These are phyloP conservation scores for Balaeniceps rex DNA, from an alignment of 2,113 vertebrate species.

Conservation along the genomic window DNA sequence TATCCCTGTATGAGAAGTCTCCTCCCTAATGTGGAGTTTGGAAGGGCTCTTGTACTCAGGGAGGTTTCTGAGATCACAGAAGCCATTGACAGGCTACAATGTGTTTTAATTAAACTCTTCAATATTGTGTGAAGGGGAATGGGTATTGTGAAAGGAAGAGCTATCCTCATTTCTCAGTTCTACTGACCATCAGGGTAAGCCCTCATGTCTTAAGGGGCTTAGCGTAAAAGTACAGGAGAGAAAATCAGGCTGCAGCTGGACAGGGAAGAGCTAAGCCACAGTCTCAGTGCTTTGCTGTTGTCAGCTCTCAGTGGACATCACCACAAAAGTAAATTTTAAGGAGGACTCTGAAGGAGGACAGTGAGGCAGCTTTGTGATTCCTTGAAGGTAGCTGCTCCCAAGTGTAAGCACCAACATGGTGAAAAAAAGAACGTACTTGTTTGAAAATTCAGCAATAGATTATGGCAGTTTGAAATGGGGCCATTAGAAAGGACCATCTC, in stretches of 20 bases:
- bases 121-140: neutral
- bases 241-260: neutral
- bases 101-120: neutral
- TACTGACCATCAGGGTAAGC: neutral
- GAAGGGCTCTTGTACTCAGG: neutral
- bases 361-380: neutral
- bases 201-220: neutral
- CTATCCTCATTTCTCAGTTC: neutral
- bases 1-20: neutral
- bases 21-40: neutral
- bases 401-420: accelerated
- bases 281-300: neutral
- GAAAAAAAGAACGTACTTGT: neutral
- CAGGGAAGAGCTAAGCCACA: neutral
- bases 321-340: neutral
- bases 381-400: neutral
- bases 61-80: neutral
- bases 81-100: neutral
- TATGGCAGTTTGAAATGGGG: neutral
- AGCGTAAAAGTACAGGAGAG: neutral
- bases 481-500: neutral
- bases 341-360: neutral
- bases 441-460: neutral
- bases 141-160: neutral
- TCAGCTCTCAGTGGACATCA: neutral